These are phyloP conservation scores for Nycticryphes semicollaris DNA, from an alignment of 2,113 vertebrate genomes.

Conservation along the genomic window DNA sequence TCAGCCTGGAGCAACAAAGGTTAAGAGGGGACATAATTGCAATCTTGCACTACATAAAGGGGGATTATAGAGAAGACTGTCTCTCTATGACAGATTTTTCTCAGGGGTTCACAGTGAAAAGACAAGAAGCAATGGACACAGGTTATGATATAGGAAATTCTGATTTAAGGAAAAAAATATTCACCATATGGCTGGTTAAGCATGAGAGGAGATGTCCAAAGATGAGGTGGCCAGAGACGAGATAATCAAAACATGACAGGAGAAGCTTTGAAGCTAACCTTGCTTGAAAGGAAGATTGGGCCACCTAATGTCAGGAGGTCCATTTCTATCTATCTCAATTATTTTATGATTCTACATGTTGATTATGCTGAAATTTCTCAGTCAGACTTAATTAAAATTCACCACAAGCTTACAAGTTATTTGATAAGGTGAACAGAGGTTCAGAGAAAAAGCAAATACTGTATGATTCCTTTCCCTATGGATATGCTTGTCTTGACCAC, in stretches of 20 bases:
- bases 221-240: not conserved
- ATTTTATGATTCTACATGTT: not conserved
- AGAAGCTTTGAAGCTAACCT: not conserved
- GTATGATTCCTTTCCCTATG: not conserved
- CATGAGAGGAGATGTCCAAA: not conserved
- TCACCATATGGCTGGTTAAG: not conserved
- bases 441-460: fast-evolving
- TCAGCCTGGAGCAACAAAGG: not conserved
- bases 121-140: not conserved
- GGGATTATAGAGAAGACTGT: not conserved
- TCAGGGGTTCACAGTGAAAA: not conserved
- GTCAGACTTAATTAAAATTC: not conserved
- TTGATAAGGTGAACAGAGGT: not conserved
- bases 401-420: not conserved
- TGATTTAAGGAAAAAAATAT: not conserved
- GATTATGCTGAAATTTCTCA: not conserved
- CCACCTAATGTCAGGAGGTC: not conserved
- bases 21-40: not conserved
- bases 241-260: not conserved
- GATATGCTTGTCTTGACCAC: not conserved
- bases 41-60: not conserved
- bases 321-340: not conserved
- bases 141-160: not conserved
- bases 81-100: not conserved
- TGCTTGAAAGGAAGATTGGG: not conserved